Evolutionary conservation across 2,113 vertebrate species (phyloP), one percentile per base, ranked within the genome.

Genomic region (Chlamydotis undulata): DNA sequence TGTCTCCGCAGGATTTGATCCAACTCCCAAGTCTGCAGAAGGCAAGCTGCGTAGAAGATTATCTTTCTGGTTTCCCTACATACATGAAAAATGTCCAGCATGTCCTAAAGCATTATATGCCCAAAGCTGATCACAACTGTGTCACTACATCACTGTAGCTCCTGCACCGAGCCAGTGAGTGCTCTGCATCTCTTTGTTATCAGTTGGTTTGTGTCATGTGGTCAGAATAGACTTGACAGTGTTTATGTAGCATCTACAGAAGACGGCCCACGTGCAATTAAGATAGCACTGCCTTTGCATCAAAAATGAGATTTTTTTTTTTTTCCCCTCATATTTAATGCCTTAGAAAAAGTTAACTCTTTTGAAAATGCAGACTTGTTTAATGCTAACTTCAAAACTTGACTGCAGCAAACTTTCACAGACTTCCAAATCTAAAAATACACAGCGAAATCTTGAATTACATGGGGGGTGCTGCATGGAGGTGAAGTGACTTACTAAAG

Each of bases 341-440:
- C 52, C 53, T 43, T 41, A 65, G 52, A 21, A 84, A 65, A 94
- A 93, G 61, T 79, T 83, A 90, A 85, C 52, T 95, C n/a, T 70
- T 77, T 52, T 39, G 68, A 83, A 90, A 96, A 77, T 14, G 41
- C 7, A 6, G 23, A 61, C 19, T 2, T 76, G 83, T 76, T 64
- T 3, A 74, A 87, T 17, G 33, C 19, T 4, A 94, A 76, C 78
- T 92, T 77, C 39, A 35, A 60, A 92, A 86, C 49, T 64, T 82
- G 74, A 90, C 47, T 82, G 65, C 56, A 89, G 90, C 53, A 68
- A 94, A 92, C 83, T 93, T 95, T 55, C 55, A 90, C 78, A 94
- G 89, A 31, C 60, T 79, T 87, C 45, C 29, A 83, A 80, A 52
- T 19, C 67, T 95, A 96, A 91, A 95, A 94, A 93, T 89, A 94